Evolutionary conservation across 2,888 invertebrate species (phyloP), one percentile per base, ranked within the genome.

Genomic region (Standfussiana lucernea): DNA sequence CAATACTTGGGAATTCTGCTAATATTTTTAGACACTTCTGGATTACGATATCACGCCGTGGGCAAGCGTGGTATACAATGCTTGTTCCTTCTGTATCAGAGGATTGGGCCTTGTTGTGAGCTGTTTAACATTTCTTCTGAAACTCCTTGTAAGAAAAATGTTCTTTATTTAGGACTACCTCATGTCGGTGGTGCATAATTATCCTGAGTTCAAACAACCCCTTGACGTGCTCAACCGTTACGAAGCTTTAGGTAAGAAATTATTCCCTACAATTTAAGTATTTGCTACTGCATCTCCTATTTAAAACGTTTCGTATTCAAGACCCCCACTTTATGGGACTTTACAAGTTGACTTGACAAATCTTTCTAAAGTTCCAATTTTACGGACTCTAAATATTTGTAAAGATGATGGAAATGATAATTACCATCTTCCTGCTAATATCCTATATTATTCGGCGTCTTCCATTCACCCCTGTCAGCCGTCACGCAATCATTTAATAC

Each of bases 151-250:
- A 61, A 40, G n/a, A 28, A 18, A 53, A 61, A 35, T 40, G 24
- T n/a, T 66, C 28, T 53, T 59, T 28, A 50, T 64, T 70, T 35
- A 97, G 96, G 96, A 97, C 75, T 98, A 97, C 86, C 91, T 98
- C 65, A 96, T 97, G 92, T 94, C 94, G 0, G 97, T 97, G 1
- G 97, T 97, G 0, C 95, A 95, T 1, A 95, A 94, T 47, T 97
- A 97, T 40, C 94, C 95, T 0, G 97, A 97, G 75, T 98, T 97
- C 88, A 96, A 97, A 85, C 97, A 97, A 76, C 97, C 97, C 0
- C 90, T 96, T 65, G 97, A 97, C 72, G 97, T 98, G n/a, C 94
- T 98, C 67, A 97, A 97, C 89, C 95, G 97, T 75, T 98, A 97
- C 87, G 97, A 97, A 91, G 97, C 97, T 6, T 92, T 98, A 61